These are phyloP conservation scores for Circaetus cinerascens DNA, from an alignment of 2,113 vertebrate genomes.

Conservation along the genomic window DNA sequence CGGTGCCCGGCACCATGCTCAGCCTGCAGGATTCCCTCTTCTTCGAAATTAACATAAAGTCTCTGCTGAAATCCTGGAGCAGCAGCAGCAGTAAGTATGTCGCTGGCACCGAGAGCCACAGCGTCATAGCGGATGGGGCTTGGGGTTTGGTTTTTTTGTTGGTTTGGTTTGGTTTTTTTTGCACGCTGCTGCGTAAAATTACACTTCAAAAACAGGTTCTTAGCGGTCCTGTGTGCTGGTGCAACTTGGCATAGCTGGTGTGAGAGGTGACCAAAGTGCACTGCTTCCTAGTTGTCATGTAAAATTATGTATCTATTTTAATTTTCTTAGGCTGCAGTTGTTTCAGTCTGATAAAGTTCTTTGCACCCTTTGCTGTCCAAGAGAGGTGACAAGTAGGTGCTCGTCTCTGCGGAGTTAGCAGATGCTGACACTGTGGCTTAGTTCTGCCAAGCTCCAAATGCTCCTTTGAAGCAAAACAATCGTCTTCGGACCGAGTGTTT, in stretches of 20 bases:
- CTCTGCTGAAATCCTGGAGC: constrained; percentile 96
- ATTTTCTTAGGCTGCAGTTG: background rate
- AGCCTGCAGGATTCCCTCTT: constrained; percentile 95
- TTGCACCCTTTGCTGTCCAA: background rate
- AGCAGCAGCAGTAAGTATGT: constrained; percentile 85
- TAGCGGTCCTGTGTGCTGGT: background rate
- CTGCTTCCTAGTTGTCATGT: background rate
- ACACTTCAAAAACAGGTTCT: background rate
- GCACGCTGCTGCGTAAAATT: background rate
- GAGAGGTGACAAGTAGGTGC: background rate
- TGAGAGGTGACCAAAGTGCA: background rate
- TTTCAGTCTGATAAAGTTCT: constrained; percentile 33
- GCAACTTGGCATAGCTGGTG: background rate
- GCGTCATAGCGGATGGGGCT: background rate
- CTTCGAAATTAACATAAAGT: constrained; percentile 99
- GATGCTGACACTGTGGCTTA: background rate
- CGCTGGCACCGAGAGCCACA: background rate
- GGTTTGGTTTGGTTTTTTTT: background rate
- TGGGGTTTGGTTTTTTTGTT: background rate
- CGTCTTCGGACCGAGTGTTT: background rate
- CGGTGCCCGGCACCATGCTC: constrained; percentile 85
- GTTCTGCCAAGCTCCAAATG: background rate
- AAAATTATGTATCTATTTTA: too few species aligned
- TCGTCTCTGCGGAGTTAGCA: background rate
- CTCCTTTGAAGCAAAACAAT: background rate